Evolutionary conservation across 2,113 vertebrate genomes (phyloP), one percentile per base, ranked within the genome.

Genomic region (Pristiophorus japonicus): DNA sequence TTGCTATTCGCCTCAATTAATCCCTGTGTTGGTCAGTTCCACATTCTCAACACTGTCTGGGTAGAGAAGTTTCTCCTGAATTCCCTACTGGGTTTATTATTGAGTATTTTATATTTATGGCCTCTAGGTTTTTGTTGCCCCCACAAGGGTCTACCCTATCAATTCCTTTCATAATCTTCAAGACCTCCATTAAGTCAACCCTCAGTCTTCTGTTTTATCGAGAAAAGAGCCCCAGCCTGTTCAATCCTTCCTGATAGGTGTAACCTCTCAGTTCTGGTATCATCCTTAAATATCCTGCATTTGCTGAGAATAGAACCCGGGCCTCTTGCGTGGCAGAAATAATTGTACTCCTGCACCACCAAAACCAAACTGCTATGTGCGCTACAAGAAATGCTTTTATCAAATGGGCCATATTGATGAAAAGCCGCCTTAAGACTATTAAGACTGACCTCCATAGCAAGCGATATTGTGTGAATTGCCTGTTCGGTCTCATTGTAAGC

Each of bases 401-500:
- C 30, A 42, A n/a, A 18, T 73, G 70, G 51, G 34, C 2, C 2
- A 95, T 12, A 42, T 1, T 81, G 78, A 18, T n/a, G n/a, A n/a
- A n/a, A n/a, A n/a, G n/a, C n/a, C n/a, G n/a, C n/a, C 20, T 42
- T 11, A 45, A 45, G 42, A 20, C 18, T 38, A 5, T 34, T 75
- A 91, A 95, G 22, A 97, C 98, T 96, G 73, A 99, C 99, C 98
- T 99, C 99, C 99, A 99, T 99, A 97, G 99, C 99, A 95, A 97
- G 98, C 1, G 99, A 98, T 95, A 99, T 98, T 95, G 98, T 99
- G 97, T 97, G 97, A 96, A 99, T 97, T 95, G 98, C 99, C 62
- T 97, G 97, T 96, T 98, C 98, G 0, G 99, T 99, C 97, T 99
- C 99, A 20, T 99, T 99, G 97, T 99, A 99, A 92, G 98, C 98